Evolutionary conservation across 2,797 vertebrate species (phyloP), one percentile per base, ranked within the genome.

Genomic region (Silurus aristotelis): DNA sequence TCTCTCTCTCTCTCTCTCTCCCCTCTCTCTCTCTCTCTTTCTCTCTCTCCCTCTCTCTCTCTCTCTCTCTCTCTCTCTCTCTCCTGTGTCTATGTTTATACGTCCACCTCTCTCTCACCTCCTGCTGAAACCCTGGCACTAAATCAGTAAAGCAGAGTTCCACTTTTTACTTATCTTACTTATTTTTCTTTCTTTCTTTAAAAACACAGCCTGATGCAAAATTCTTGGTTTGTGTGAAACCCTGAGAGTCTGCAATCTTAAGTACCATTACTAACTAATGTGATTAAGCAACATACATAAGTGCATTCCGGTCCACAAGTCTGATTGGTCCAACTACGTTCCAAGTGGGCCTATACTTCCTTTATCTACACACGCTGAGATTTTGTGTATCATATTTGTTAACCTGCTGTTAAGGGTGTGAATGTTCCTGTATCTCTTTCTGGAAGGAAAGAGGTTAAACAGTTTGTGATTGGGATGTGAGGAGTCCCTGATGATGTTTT

Each of bases 201-300:
- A 81, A 38, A 17, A 22, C 78, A 17, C 9, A n/a, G n/a, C 31
- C 64, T 68, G 46, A 81, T 81, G 80, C 20, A 81, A 68, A 56
- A 81, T 68, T 68, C 48, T 13, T 27, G 79, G 63, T 25, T 67
- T 27, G 15, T 67, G 72, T 56, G 52, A 76, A 27, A 73, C 15
- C 6, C 71, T 25, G 71, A 12, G 15, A 75, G 56, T 56, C 19
- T 60, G 17, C 52, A 56, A 10, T 31, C 15, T 9, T 19, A 25
- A 77, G 25, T 0, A 75, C 19, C 27, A 38, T 38, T 19, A 38
- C 15, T 38, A 46, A 52, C 43, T 73, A 52, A 73, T 25, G 46
- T 7, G 12, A 52, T 73, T 55, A 55, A 52, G 6, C 20, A 25
- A 60, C 55, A 77, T 77, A 31, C 55, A 76, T 20, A 52, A 58